phyloP scores from a whole-genome alignment of 2,888 invertebrate species.

The Meliscaeva auricollis region DNA sequence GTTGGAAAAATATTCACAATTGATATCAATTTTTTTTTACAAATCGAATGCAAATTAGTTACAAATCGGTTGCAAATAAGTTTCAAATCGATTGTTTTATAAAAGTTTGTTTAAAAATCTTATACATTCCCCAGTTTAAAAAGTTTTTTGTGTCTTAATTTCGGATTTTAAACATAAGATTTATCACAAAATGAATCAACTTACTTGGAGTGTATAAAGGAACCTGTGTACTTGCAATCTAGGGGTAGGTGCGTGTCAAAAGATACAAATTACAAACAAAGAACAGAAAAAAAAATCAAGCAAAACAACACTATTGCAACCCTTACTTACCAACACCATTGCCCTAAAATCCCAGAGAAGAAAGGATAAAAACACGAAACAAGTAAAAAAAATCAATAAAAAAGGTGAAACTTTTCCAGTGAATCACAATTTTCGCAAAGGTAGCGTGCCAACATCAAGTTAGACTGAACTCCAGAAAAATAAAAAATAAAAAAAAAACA shows the following conservation, averaged over 20 bases:
- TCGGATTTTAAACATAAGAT: too few species aligned
- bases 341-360: neutral
- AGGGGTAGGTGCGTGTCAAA: constrained; percentile 23
- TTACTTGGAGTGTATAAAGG: neutral
- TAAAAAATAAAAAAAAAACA: constrained; percentile 4
- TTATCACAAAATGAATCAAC: neutral
- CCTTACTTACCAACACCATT: neutral
- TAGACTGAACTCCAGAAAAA: constrained; percentile 27
- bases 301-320: neutral
- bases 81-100: too few species aligned
- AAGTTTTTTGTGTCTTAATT: too few species aligned
- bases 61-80: too few species aligned
- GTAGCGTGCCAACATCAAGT: constrained; percentile 69
- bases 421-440: constrained; percentile 66
- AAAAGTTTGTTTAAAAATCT: too few species aligned
- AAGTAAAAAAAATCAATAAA: constrained; percentile 66
- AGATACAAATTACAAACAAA: constrained; percentile 19
- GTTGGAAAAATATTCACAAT: too few species aligned
- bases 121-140: too few species aligned
- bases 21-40: too few species aligned
- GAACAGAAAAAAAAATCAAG: neutral
- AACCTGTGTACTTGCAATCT: neutral
- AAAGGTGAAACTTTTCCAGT: constrained; percentile 75
- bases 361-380: constrained; percentile 19
- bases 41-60: too few species aligned